phyloP scores from a whole-genome alignment of 2,797 vertebrate genomes.

The Salmo trutta region DNA sequence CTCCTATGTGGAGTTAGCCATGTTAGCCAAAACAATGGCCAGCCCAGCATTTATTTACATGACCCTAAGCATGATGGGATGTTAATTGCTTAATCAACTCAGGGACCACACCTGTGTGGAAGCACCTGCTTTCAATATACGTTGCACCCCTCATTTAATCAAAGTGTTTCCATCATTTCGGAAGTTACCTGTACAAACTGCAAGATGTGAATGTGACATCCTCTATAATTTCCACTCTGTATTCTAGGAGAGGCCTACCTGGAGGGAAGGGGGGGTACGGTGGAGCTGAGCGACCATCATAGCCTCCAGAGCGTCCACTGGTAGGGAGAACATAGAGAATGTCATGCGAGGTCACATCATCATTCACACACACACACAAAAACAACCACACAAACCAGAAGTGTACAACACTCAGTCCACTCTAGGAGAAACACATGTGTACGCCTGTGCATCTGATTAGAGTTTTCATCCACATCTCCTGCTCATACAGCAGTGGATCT shows the following conservation, averaged over 20 bases:
- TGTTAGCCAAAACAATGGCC: too few species aligned
- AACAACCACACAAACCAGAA: not conserved
- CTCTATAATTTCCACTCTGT: not conserved
- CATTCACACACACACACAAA: not conserved
- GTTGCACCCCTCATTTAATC: too few species aligned
- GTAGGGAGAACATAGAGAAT: constrained; percentile 16
- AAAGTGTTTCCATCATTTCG: too few species aligned
- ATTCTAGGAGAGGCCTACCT: constrained; percentile 49
- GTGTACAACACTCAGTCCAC: not conserved
- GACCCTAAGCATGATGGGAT: too few species aligned
- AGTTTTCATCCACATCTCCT: not conserved
- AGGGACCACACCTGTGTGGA: too few species aligned
- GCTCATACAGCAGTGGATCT: not conserved
- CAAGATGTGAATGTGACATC: not conserved
- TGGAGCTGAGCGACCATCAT: constrained; percentile 26
- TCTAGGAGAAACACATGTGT: not conserved
- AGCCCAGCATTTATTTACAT: too few species aligned
- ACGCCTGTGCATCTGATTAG: not conserved
- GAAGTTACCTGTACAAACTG: too few species aligned
- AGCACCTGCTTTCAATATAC: too few species aligned
- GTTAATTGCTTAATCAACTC: too few species aligned
- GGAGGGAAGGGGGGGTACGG: constrained; percentile 36
- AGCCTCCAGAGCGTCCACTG: constrained; percentile 41
- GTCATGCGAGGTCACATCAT: constrained; percentile 3
- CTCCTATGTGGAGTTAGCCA: too few species aligned